These are phyloP conservation scores for Cyprichromis sp. DNA, from an alignment of 2,113 vertebrate genomes.

Conservation along the genomic window DNA sequence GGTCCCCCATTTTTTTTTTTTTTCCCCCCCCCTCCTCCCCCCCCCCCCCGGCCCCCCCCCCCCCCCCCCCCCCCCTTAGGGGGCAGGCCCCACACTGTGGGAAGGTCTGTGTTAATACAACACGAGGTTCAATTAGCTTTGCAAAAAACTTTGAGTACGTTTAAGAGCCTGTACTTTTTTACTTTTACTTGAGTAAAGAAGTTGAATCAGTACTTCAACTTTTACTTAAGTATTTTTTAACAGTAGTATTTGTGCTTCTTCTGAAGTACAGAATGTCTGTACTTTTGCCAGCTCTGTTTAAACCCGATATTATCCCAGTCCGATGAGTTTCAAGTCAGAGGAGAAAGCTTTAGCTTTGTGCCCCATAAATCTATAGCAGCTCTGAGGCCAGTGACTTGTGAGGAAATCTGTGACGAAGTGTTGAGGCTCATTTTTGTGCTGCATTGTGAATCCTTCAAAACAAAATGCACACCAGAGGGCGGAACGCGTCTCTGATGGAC, in stretches of 20 bases:
- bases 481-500: not conserved
- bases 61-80: too few species aligned
- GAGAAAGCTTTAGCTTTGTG: not conserved
- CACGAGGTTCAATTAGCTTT: not conserved
- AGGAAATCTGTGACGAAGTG: not conserved
- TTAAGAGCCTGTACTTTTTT: not conserved
- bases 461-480: not conserved
- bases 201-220: not conserved
- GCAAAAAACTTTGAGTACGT: not conserved
- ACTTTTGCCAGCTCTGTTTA: not conserved
- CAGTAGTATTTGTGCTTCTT: not conserved
- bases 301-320: not conserved
- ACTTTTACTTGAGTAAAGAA: not conserved
- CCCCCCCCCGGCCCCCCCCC: too few species aligned
- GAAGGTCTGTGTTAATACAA: not conserved
- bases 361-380: not conserved
- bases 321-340: not conserved
- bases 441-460: not conserved
- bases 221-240: not conserved
- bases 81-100: too few species aligned
- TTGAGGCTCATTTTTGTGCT: not conserved
- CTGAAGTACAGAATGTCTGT: not conserved
- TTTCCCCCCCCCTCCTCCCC: accelerated
- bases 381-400: not conserved
- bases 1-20: too few species aligned